phyloP scores from a whole-genome alignment of 2,797 vertebrate species.

The Tokudaia tokunoshimensis region DNA sequence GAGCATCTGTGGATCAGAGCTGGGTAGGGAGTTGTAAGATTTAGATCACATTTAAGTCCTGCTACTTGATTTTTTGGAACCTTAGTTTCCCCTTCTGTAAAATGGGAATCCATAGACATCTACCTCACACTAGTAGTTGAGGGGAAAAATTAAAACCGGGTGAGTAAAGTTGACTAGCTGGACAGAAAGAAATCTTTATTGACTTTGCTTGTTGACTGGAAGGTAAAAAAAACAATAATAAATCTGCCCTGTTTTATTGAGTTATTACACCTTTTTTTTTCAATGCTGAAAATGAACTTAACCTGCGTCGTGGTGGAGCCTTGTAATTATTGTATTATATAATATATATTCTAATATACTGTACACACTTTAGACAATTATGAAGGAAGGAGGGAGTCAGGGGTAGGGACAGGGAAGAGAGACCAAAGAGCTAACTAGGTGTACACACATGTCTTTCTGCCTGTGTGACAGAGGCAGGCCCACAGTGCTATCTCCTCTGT shows the following conservation, averaged over 20 bases:
- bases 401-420: background rate
- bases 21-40: background rate
- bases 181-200: background rate
- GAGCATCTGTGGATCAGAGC: background rate
- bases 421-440: background rate
- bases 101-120: conserved; percentile 9
- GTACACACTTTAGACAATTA: background rate
- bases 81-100: conserved; percentile 32
- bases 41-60: background rate
- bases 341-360: background rate
- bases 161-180: conserved; percentile 1
- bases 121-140: background rate
- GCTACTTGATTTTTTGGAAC: conserved; percentile 2
- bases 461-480: background rate
- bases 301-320: background rate
- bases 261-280: background rate
- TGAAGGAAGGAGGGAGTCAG: background rate
- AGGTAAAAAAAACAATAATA: background rate
- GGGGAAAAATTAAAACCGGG: conserved; percentile 48
- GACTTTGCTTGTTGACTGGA: background rate
- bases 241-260: background rate
- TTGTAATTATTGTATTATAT: background rate
- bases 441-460: background rate
- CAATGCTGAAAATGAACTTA: conserved; percentile 26
- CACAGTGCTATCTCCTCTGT: too few species aligned